phyloP scores from a whole-genome alignment of 2,113 vertebrate genomes.

The Melanerpes aurifrons region DNA sequence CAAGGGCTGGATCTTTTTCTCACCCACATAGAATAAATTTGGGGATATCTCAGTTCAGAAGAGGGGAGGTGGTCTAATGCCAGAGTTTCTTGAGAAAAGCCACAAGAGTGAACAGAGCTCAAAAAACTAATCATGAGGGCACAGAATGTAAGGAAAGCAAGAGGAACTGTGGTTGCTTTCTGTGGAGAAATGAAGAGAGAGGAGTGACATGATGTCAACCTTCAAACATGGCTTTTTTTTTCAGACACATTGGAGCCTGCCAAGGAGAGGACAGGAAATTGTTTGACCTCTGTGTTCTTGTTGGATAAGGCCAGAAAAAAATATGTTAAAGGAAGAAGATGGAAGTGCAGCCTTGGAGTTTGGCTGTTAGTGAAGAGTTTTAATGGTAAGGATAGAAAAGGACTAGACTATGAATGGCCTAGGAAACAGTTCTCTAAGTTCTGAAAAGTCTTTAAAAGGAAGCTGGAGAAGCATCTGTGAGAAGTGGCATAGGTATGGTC shows the following conservation, averaged over 20 bases:
- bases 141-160: neutral
- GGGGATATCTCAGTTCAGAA: neutral
- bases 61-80: neutral
- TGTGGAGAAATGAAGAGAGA: neutral
- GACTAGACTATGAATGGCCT: neutral
- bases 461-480: neutral
- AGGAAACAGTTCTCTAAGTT: neutral
- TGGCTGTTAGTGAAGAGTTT: neutral
- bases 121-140: neutral
- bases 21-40: neutral
- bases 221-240: neutral
- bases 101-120: neutral
- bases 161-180: neutral
- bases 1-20: neutral
- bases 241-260: neutral
- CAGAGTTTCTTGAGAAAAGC: neutral
- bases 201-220: neutral
- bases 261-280: slow-evolving; percentile 26
- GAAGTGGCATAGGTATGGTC: neutral
- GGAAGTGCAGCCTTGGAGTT: neutral
- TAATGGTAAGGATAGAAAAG: neutral
- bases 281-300: neutral
- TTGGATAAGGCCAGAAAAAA: neutral
- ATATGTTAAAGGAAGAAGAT: neutral
- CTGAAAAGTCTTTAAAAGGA: neutral